Conservation (phyloP, 2,797 vertebrate species). For the Xyrichtys novacula region DNA sequence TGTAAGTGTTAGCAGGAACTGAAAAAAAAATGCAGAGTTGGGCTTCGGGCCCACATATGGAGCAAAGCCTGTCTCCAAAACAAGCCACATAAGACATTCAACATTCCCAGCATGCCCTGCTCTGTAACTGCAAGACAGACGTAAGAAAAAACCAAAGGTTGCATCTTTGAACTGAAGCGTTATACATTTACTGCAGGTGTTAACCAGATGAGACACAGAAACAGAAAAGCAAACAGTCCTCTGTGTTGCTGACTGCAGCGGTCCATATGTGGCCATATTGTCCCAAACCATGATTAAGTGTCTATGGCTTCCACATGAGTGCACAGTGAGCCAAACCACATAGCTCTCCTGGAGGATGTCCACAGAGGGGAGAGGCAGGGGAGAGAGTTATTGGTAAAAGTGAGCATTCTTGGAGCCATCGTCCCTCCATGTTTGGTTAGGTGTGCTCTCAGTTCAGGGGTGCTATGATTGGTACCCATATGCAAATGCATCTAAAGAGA, state of each 20-base stretch:
- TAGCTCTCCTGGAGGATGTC: conserved; percentile 63
- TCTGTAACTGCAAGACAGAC: conserved; percentile 48
- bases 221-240: conserved; percentile 52
- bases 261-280: conserved; percentile 42
- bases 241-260: conserved; percentile 48
- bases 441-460: conserved; percentile 46
- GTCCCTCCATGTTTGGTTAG: conserved; percentile 79
- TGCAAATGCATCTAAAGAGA: conserved; percentile 65
- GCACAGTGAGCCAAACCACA: conserved; percentile 61
- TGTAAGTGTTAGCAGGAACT: conserved; percentile 27
- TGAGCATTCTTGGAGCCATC: conserved; percentile 64
- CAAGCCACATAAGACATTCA: conserved; percentile 48
- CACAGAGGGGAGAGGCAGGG: conserved; percentile 55
- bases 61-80: conserved; percentile 49
- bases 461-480: conserved; percentile 77
- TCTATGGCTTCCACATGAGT: conserved; percentile 65
- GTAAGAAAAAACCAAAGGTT: conserved; percentile 13
- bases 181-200: conserved; percentile 49
- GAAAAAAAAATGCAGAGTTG: conserved; percentile 12
- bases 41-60: conserved; percentile 56
- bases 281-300: conserved; percentile 46
- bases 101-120: conserved; percentile 49
- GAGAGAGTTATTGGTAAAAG: conserved; percentile 66
- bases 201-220: conserved; percentile 53
- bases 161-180: conserved; percentile 43